Evolutionary conservation across 2,888 invertebrate genomes (phyloP), one percentile per base, ranked within the genome.

Genomic region (Drosophila quinaria): DNA sequence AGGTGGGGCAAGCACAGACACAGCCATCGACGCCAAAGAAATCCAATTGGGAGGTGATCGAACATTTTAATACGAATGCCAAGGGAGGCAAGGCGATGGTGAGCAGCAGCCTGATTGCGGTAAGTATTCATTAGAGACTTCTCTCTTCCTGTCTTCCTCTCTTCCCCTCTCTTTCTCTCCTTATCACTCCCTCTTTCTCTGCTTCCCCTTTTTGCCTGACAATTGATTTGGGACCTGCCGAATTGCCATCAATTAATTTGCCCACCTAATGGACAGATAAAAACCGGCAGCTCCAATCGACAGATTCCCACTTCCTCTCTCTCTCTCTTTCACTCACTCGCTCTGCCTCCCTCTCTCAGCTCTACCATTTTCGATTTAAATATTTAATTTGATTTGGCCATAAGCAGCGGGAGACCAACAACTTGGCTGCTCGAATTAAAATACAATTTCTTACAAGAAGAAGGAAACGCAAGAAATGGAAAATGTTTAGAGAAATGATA

Each of bases 11-110:
- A 76, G 33, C 93, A 84, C 91, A 93, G 47, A 91, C 95, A 73
- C 93, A 95, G 19, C 94, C 95, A 47, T 95, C 95, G 19, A 95
- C 95, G 2, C 94, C 95, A 3, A 95, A 95, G 92, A 97, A 97
- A 92, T 97, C 97, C 87, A 97, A 97, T 93, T 97, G 97, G 97
- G 97, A 97, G 92, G 97, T 97, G 81, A 97, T 97, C 88, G 97
- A 97, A 92, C 97, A 97, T 93, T 97, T 96, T 93, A 95, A 95
- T 67, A 94, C 94, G 54, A 94, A 93, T 72, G 94, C 94, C 31
- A 95, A 93, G 89, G 94, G 94, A 74, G 94, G 94, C 78, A 94
- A 94, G 81, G 94, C 94, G 70, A 94, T 95, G 90, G 94, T 94
- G 70, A 94, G 94, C 77, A 94, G 95, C 78, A 95, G 95, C 90